Percentiles rank a stretch among this genome's conserved stretches.
phyloP scores from a whole-genome alignment of 2,797 vertebrate genomes.

The Halcyon leucocephala region DNA sequence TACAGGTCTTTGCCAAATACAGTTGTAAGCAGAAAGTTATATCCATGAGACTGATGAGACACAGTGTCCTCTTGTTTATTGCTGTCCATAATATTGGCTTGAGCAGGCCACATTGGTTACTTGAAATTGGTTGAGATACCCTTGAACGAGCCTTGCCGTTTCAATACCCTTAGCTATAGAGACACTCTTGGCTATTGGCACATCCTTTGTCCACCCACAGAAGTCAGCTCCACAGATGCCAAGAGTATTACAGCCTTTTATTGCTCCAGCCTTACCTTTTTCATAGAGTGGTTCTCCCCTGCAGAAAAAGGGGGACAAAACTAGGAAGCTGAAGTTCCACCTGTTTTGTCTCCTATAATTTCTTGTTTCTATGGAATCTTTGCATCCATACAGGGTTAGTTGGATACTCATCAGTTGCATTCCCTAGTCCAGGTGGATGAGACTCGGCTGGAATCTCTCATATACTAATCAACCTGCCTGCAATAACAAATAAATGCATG shows the following conservation, averaged over 20 bases:
- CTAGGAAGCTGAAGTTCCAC: not conserved
- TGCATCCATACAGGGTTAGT: not conserved
- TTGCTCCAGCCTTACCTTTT: not conserved
- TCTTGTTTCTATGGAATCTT: not conserved
- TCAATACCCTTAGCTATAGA: not conserved
- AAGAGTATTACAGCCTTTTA: not conserved
- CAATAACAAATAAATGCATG: not conserved
- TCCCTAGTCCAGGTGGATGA: conserved; percentile 3
- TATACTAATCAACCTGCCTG: conserved; percentile 6
- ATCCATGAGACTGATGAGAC: conserved; percentile 63
- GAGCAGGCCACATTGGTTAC: conserved; percentile 2
- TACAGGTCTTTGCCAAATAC: conserved; percentile 44
- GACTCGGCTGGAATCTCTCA: not conserved
- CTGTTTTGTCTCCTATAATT: not conserved
- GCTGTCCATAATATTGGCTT: conserved; percentile 26
- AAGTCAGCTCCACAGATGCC: not conserved
- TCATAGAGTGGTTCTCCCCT: not conserved
- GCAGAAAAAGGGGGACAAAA: not conserved
- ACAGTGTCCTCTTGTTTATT: conserved; percentile 55
- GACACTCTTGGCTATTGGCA: not conserved
- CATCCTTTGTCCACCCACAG: not conserved
- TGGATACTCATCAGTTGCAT: not conserved
- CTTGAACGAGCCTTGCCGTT: not conserved
- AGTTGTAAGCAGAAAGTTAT: conserved; percentile 71
- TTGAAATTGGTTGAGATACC: not conserved